Percentiles rank a stretch among this genome's conserved stretches.
Evolutionary conservation across 2,113 vertebrate genomes (phyloP).

Genomic region (Alectura lathami): DNA sequence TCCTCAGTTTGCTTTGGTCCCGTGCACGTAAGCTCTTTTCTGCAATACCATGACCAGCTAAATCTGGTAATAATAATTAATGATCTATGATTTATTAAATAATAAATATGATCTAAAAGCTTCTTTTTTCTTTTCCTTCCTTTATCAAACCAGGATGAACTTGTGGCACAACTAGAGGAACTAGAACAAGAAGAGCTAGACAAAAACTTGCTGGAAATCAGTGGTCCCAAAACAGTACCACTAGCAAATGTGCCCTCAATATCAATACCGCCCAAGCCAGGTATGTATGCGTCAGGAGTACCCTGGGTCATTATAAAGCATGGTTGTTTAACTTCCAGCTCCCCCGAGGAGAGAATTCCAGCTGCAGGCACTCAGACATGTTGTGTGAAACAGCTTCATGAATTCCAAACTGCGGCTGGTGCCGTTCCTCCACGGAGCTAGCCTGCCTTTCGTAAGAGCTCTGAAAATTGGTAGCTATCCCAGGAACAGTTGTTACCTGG

Average conservation of each 20-base stretch:
- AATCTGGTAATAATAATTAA: too few relatives aligned
- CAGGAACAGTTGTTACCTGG: background rate
- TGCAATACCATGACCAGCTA: background rate
- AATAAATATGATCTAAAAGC: background rate
- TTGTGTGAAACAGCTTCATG: background rate
- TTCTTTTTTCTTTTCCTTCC: background rate
- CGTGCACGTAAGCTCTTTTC: background rate
- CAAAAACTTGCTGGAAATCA: slow-evolving; percentile 94
- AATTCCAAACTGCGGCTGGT: background rate
- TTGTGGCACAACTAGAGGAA: slow-evolving; percentile 95
- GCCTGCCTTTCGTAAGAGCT: background rate
- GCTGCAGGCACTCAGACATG: background rate
- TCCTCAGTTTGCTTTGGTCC: background rate
- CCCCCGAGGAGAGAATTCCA: background rate
- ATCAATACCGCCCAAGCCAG: slow-evolving; percentile 91
- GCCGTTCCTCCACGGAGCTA: accelerated
- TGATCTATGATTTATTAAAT: too few relatives aligned
- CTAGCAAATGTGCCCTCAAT: slow-evolving; percentile 95
- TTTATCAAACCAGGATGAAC: slow-evolving; percentile 84
- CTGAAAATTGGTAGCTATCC: background rate
- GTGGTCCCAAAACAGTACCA: slow-evolving; percentile 87
- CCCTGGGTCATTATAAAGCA: background rate
- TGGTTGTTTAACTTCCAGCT: background rate
- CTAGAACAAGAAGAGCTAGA: slow-evolving; percentile 97
- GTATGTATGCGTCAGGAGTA: slow-evolving; percentile 66